phyloP scores from a whole-genome alignment of 1,140 invertebrate genomes.

The Dendrolimus kikuchii region DNA sequence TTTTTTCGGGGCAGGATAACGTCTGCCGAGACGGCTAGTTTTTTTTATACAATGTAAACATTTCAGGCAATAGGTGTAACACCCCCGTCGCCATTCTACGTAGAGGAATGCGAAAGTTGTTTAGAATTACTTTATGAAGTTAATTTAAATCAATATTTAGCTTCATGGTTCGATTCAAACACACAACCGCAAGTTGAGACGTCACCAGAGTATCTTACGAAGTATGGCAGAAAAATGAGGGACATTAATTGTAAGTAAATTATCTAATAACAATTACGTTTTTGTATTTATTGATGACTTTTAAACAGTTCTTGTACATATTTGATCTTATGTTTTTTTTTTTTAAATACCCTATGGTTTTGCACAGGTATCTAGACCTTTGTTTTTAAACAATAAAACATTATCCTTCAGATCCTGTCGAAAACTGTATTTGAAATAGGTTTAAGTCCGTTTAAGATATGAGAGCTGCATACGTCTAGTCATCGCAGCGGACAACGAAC shows the following conservation, averaged over 20 bases:
- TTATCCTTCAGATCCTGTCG: too few relatives aligned
- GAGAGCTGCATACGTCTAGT: too few relatives aligned
- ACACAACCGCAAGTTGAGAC: conserved; percentile 55
- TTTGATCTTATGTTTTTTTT: too few relatives aligned
- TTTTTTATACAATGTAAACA: conserved; percentile 3
- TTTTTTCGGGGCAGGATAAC: too few relatives aligned
- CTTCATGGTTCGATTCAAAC: conserved; percentile 56
- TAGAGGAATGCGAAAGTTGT: conserved; percentile 70
- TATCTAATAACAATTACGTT: neutral
- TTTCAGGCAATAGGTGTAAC: conserved; percentile 50
- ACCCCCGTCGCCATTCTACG: conserved; percentile 65
- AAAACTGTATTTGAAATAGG: too few relatives aligned
- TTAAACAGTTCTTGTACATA: neutral
- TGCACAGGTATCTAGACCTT: too few relatives aligned
- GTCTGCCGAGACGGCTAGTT: too few relatives aligned
- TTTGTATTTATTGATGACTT: neutral
- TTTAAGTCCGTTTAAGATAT: too few relatives aligned
- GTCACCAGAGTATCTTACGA: conserved; percentile 48
- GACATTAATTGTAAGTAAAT: conserved; percentile 35
- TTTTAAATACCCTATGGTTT: too few relatives aligned
- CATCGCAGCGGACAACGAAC: too few relatives aligned
- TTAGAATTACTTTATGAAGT: conserved; percentile 62
- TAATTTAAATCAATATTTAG: conserved; percentile 59
- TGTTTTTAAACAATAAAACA: too few relatives aligned
- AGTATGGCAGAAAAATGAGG: conserved; percentile 46